Evolutionary conservation across 1,140 invertebrate genomes (phyloP), one percentile per base, ranked within the genome.

Genomic region (Pogonognathellus flavescens): DNA sequence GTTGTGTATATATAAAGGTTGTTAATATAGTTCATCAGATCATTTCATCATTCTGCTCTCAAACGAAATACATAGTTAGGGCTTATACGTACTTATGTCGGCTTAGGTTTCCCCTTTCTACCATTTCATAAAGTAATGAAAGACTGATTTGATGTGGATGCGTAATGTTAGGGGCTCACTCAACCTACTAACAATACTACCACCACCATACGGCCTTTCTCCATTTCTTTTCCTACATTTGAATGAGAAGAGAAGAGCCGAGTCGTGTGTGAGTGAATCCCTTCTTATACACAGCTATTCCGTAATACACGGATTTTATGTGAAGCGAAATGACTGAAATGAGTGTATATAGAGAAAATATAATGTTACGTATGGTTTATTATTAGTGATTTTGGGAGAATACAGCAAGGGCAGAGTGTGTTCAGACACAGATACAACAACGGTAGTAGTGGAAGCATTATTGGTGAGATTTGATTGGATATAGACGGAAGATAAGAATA

Each of bases 121-220:
- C 70, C 70, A 76, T 76, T 76, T 76, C 70, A 66, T 76, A 50
- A 50, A 76, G 70, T 76, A 76, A 76, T 76, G 70, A 76, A 31
- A 76, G 41, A 50, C 70, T 76, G 70, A 76, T 76, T 76, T 76
- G 70, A 76, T 76, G 25, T 76, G 70, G 70, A 76, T 76, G 70
- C 41, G 70, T 50, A 49, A 76, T 18, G 16, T 76, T 16, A 76
- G 70, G 25, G 70, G 49, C n/a, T 76, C 70, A 76, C 22, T 76
- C 70, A 76, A 76, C 31, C 31, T 76, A 31, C 70, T 76, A 76
- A 76, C 70, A 76, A 76, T 76, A 49, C 31, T 41, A 49, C 25
- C 70, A 49, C n/a, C n/a, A n/a, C n/a, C n/a, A n/a, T n/a, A n/a
- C 49, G 41, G 70, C 70, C 70, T 50, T 76, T 76, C 70, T 49